Evolutionary conservation across 2,113 vertebrate species (phyloP), one percentile per base, ranked within the genome.

Genomic region (Ursus arctos): DNA sequence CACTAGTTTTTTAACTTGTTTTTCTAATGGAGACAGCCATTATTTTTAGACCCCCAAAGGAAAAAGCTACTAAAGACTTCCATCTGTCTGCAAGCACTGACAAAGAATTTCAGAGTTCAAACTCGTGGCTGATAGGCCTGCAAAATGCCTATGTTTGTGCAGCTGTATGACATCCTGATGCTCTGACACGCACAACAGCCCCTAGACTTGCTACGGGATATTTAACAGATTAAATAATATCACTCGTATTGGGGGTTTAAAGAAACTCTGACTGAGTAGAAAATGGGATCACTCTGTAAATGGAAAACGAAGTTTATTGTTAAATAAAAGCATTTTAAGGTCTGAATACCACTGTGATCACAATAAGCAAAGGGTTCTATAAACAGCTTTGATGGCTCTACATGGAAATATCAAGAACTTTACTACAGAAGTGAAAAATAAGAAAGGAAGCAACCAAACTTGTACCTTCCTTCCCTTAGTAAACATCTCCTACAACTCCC

Each of bases 91-190:
- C 81, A 72, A 76, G 92, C 53, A 6, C 3, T 77, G 95, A 95
- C 93, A 94, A 84, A 98, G 95, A 97, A 98, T 97, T 98, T 97
- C 40, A 93, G 95, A 98, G 93, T 61, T 97, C 85, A 51, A 98
- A 96, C 91, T 79, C 24, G 40, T 6, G 40, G 11, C 1, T 21
- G 94, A 85, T 9, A 89, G 95, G 88, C 85, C 95, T 90, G 69
- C 61, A 97, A 97, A 97, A 98, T 61, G 93, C 93, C 69, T 33
- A 81, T 92, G 92, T 98, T 98, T 98, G 97, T 98, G 97, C 97
- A 99, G 98, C 98, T 98, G 98, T 81, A 82, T 74, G 96, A 93
- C 98, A 98, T 96, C 91, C 94, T 83, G 84, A 97, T 19, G 97
- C 96, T 97, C 81, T 14, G 94, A 97, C 94, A 96, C 69, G 97